phyloP scores from a whole-genome alignment of 2,888 invertebrate genomes.

The Anagyrus pseudococci region DNA sequence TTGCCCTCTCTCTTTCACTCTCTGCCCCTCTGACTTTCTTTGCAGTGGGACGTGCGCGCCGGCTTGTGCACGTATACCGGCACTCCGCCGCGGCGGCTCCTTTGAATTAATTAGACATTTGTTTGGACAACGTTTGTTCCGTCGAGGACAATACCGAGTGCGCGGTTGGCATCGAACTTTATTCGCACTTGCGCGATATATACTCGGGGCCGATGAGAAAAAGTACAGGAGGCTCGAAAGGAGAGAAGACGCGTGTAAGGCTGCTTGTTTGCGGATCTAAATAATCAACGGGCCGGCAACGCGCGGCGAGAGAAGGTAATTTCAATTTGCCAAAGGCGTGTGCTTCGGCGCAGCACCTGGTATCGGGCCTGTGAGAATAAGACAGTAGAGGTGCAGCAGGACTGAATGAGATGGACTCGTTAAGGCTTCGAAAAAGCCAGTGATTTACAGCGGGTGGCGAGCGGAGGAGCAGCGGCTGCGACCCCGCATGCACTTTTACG shows the following conservation, averaged over 20 bases:
- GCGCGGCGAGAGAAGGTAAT: constrained; percentile 7
- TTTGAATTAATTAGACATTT: not conserved
- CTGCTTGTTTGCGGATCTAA: too few species aligned
- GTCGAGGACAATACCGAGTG: not conserved
- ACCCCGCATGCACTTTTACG: too few species aligned
- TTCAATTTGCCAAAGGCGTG: constrained; percentile 32
- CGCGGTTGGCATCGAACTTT: not conserved
- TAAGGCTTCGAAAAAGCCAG: constrained; percentile 23
- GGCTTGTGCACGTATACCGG: not conserved
- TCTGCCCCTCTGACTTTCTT: constrained; percentile 16
- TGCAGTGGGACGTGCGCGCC: too few species aligned
- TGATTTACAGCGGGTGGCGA: constrained; percentile 21
- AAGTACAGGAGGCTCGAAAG: too few species aligned
- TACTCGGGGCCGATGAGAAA: too few species aligned
- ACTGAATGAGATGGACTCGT: constrained; percentile 32
- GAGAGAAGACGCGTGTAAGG: too few species aligned
- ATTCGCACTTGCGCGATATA: too few species aligned
- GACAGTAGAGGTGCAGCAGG: not conserved
- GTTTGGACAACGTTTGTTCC: too few species aligned
- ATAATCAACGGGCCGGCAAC: constrained; percentile 2
- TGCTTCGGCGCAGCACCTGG: not conserved
- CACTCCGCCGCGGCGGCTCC: not conserved
- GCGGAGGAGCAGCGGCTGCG: too few species aligned
- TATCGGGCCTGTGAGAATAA: not conserved
- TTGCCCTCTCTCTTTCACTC: not conserved